These are phyloP conservation scores for Sinhomidia bicolor DNA, from an alignment of 2,888 invertebrate species.

Conservation along the genomic window DNA sequence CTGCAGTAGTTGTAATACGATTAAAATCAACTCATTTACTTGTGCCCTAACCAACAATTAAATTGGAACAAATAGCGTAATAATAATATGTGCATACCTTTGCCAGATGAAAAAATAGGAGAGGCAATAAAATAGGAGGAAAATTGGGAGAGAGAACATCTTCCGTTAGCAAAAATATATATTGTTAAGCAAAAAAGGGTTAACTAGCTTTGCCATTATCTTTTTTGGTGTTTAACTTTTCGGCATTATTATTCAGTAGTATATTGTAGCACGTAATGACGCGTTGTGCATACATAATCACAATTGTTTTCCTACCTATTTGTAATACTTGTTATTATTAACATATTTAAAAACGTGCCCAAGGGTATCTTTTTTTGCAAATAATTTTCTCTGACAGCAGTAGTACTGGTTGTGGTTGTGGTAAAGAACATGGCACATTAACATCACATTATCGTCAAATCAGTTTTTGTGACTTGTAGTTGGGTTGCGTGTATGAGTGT, in stretches of 20 bases:
- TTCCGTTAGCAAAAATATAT: constrained; percentile 19
- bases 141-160: constrained; percentile 40
- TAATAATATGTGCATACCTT: background rate
- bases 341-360: constrained; percentile 54
- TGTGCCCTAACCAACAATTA: background rate
- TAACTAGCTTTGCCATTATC: background rate
- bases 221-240: background rate
- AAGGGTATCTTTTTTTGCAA: constrained; percentile 46
- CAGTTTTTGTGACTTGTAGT: background rate
- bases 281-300: constrained; percentile 44
- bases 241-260: constrained; percentile 22
- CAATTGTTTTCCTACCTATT: constrained; percentile 44
- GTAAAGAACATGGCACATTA: background rate
- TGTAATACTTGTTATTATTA: constrained; percentile 47
- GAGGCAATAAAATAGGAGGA: constrained; percentile 36
- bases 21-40: constrained; percentile 15
- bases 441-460: background rate
- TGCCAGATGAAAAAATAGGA: constrained; percentile 24
- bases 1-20: background rate
- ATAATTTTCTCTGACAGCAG: background rate
- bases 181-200: background rate
- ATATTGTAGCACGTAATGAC: constrained; percentile 15
- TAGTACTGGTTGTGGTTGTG: background rate
- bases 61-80: constrained; percentile 51
- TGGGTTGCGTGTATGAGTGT: background rate